Conservation (phyloP, 2,888 invertebrate species). For the Apotomis capreana region DNA sequence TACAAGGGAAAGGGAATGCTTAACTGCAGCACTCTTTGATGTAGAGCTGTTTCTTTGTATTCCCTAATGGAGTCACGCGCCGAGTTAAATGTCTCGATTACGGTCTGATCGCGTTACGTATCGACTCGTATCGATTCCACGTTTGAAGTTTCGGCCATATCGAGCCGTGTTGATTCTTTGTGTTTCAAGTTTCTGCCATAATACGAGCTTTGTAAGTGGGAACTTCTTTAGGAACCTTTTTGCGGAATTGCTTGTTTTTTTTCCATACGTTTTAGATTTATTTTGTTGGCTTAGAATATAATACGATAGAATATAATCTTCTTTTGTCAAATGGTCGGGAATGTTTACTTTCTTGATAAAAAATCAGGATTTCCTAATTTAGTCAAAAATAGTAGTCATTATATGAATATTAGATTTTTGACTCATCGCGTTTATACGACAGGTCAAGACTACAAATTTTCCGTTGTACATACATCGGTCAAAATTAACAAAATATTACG, state of each 20-base stretch:
- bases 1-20: constrained; percentile 51
- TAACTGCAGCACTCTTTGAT: constrained; percentile 58
- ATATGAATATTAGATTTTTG: no score
- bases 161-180: constrained; percentile 18
- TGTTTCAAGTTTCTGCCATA: constrained; percentile 15
- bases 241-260: neutral
- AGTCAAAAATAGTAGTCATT: no score
- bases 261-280: no score
- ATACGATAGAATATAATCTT: no score
- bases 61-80: constrained; percentile 71
- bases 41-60: constrained; percentile 61
- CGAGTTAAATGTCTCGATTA: constrained; percentile 69
- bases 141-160: constrained; percentile 25
- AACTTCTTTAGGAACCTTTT: constrained; percentile 5
- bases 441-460: no score
- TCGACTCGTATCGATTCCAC: constrained; percentile 62
- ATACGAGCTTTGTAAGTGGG: neutral
- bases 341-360: no score
- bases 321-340: no score
- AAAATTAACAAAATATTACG: no score
- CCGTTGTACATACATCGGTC: no score
- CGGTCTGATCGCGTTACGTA: constrained; percentile 48
- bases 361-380: no score
- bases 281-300: no score
- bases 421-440: no score